Evolutionary conservation across 2,797 vertebrate species (phyloP), one percentile per base, ranked within the genome.

Genomic region (Galaxias olidus): DNA sequence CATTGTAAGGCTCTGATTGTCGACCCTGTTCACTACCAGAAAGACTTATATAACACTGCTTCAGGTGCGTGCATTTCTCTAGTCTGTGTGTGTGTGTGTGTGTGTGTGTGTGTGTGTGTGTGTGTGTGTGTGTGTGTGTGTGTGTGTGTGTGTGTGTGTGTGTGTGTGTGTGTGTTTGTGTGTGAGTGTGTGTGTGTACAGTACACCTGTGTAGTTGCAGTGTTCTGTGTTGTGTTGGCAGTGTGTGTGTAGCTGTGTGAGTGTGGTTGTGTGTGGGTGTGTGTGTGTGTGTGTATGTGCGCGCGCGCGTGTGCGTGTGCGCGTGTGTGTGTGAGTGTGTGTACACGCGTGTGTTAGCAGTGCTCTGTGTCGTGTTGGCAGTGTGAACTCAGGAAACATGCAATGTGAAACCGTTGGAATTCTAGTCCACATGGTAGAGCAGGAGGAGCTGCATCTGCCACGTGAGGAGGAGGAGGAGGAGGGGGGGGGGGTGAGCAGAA

Each of bases 381-480:
- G n/a, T 63, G 49, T 63, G 61, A 61, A 75, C 66, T 67, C 73
- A 84, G 84, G 84, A 87, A 89, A 85, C 86, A 87, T 89, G 82
- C 82, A 86, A 87, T 87, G 84, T 84, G 88, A 88, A 87, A 89
- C 77, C 76, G 72, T 83, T 75, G 79, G 81, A 88, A 88, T 90
- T 87, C 68, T 76, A 84, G 81, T 82, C 84, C 86, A 84, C 88
- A 84, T 84, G 80, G 72, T 81, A 74, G 64, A 84, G 86, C 86
- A 87, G 76, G 81, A 87, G 80, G 85, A 19, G 49, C 44, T n/a
- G n/a, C 30, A 30, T 2, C 48, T 77, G 82, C 85, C 83, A 86
- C 83, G 84, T 87, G 86, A 88, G n/a, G n/a, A n/a, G n/a, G n/a
- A n/a, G n/a, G n/a, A n/a, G n/a, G n/a, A n/a, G 2, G 30, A 30